phyloP scores from a whole-genome alignment of 1,140 invertebrate species.

The Micrasema longulum region DNA sequence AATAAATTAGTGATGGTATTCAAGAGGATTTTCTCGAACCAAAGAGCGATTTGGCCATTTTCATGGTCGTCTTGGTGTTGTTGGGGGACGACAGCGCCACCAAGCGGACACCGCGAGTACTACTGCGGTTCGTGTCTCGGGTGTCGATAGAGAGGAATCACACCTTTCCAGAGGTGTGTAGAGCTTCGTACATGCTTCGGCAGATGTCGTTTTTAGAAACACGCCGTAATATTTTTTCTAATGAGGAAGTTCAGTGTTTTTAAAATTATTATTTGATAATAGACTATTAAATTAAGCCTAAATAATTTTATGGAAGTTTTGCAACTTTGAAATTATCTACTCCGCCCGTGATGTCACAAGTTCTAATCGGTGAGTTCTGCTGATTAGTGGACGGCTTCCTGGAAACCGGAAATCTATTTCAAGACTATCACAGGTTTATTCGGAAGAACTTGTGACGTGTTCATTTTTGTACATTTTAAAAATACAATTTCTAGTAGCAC shows the following conservation, averaged over 20 bases:
- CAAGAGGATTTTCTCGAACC: slow-evolving; percentile 24
- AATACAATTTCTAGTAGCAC: no score
- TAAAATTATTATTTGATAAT: no score
- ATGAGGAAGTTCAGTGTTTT: not conserved
- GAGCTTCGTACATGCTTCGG: not conserved
- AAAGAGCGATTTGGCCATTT: slow-evolving; percentile 47
- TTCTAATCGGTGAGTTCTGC: no score
- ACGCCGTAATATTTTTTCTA: not conserved
- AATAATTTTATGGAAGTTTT: no score
- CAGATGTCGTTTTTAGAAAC: slow-evolving; percentile 27
- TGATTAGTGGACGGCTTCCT: no score
- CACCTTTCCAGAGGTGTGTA: slow-evolving; percentile 41
- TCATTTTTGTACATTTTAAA: no score
- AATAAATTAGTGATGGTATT: slow-evolving; percentile 26
- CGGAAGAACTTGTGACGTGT: no score
- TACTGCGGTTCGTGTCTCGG: slow-evolving; percentile 53
- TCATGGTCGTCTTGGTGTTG: slow-evolving; percentile 54
- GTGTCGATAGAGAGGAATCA: slow-evolving; percentile 49
- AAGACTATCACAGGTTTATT: no score
- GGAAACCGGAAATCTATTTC: no score
- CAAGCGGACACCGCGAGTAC: slow-evolving; percentile 49
- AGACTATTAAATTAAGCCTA: no score
- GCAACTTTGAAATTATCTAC: no score
- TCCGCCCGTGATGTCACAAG: no score
- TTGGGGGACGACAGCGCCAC: slow-evolving; percentile 50